phyloP scores from a whole-genome alignment of 2,113 vertebrate species.

The Gopherus evgoodei region DNA sequence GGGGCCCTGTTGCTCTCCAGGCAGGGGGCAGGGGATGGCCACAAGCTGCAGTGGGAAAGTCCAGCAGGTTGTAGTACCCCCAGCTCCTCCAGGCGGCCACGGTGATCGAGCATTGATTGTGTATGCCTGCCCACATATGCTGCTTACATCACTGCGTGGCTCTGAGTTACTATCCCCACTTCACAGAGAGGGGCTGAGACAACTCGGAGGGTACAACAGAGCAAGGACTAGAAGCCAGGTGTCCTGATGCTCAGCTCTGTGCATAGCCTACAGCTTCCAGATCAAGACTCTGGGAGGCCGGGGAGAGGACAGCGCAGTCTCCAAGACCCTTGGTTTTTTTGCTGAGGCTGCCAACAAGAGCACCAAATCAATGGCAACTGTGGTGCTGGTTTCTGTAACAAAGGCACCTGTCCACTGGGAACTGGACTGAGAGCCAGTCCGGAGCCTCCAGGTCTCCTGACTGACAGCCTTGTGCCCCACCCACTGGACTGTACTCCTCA shows the following conservation, averaged over 20 bases:
- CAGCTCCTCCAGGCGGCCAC: rapidly evolving
- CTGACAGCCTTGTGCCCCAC: background rate
- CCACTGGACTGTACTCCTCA: background rate
- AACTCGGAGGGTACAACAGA: background rate
- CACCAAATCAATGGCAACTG: background rate
- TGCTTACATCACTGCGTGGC: background rate
- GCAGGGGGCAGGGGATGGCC: background rate
- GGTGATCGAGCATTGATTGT: background rate
- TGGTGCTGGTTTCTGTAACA: background rate
- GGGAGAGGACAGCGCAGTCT: background rate
- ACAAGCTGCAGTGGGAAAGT: background rate
- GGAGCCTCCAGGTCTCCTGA: background rate
- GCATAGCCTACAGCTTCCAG: background rate
- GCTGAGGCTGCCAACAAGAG: background rate
- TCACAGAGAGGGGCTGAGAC: background rate
- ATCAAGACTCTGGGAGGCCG: background rate
- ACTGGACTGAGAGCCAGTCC: background rate
- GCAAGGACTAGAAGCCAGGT: background rate
- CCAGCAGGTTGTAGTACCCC: background rate
- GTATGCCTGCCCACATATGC: background rate
- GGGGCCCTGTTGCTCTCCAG: background rate
- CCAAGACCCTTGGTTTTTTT: background rate
- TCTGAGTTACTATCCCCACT: background rate
- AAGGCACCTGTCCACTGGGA: background rate
- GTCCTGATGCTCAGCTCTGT: background rate